A percentile compares a stretch with the other conserved stretches of the same genome.
These are phyloP conservation scores for Hiodon tergisus DNA, from an alignment of 2,113 vertebrate genomes.

Conservation along the genomic window DNA sequence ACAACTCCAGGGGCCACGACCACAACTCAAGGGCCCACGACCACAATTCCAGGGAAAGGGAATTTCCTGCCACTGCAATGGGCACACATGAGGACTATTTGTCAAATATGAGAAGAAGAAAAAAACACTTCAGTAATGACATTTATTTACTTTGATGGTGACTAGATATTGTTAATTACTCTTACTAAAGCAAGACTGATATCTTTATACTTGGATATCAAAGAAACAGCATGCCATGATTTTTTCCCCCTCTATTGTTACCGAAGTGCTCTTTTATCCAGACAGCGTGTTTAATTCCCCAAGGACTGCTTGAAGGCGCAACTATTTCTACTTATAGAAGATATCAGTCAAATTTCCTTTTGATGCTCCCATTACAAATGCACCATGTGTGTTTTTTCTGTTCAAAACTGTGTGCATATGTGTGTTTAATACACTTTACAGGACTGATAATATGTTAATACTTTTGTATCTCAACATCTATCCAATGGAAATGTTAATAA, in stretches of 20 bases:
- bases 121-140: not conserved
- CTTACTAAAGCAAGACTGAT: slow-evolving; percentile 1
- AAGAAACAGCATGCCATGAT: not conserved
- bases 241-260: not conserved
- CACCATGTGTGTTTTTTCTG: too few species aligned
- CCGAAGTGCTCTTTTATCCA: not conserved
- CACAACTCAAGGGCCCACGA: not conserved
- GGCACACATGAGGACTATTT: not conserved
- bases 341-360: too few species aligned
- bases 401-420: not conserved
- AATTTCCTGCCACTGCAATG: not conserved
- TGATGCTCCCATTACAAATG: not conserved
- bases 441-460: not conserved
- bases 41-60: not conserved
- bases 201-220: not conserved
- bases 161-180: slow-evolving; percentile 1
- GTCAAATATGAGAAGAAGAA: slow-evolving; percentile 1
- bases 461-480: not conserved
- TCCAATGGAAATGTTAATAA: not conserved
- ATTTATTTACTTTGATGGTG: not conserved
- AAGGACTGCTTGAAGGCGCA: not conserved
- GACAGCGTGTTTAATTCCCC: not conserved
- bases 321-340: not conserved
- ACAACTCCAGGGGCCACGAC: not conserved
- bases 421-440: not conserved